Evolutionary conservation across 2,797 vertebrate genomes (phyloP).

Genomic region (Falco rusticolus): DNA sequence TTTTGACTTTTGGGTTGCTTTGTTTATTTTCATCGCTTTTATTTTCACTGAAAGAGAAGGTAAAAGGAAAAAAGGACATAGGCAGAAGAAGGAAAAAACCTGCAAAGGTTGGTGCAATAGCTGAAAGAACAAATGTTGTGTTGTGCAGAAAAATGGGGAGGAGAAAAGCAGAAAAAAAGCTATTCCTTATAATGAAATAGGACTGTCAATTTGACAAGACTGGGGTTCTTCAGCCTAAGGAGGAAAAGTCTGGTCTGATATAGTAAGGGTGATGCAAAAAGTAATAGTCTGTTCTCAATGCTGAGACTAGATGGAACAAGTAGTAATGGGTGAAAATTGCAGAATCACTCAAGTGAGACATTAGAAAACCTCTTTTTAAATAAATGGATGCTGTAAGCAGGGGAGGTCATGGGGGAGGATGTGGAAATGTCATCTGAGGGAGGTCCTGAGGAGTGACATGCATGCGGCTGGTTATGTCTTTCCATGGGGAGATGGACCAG

Average conservation of each 20-base stretch:
- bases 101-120: background rate
- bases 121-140: background rate
- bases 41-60: background rate
- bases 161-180: background rate
- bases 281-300: background rate
- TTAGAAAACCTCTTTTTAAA: background rate
- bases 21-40: background rate
- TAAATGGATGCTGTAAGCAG: fast-evolving
- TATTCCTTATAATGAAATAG: background rate
- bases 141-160: background rate
- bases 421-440: background rate
- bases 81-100: fast-evolving
- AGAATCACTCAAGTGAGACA: background rate
- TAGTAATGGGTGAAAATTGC: background rate
- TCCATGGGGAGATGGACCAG: fast-evolving
- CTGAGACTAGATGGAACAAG: background rate
- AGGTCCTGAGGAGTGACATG: background rate
- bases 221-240: background rate
- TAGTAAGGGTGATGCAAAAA: background rate
- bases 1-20: background rate
- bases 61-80: background rate
- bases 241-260: background rate
- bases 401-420: background rate
- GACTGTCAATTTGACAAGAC: background rate
- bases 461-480: background rate